Conservation (phyloP, 2,113 vertebrate species). For the Sapayoa aenigma region DNA sequence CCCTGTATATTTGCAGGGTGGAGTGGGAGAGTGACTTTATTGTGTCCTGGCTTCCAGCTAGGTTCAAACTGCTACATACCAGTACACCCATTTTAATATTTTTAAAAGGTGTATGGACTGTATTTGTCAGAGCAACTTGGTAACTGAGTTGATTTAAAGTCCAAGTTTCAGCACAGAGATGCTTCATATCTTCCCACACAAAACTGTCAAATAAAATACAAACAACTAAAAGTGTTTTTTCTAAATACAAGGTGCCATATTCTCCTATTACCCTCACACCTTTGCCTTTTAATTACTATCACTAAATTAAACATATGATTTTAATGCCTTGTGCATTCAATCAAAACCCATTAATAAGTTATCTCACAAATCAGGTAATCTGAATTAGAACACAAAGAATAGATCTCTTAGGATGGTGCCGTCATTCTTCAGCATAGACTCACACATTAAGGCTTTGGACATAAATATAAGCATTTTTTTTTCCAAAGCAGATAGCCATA, state of each 20-base stretch:
- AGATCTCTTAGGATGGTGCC: neutral
- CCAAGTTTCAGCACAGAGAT: neutral
- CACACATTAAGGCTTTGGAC: neutral
- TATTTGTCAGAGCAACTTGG: neutral
- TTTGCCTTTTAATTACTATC: neutral
- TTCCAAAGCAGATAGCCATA: neutral
- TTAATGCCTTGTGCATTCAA: neutral
- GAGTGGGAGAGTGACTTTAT: no score
- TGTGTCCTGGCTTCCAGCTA: no score
- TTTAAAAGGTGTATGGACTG: neutral
- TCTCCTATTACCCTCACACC: neutral
- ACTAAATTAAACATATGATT: neutral
- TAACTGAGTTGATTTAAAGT: neutral
- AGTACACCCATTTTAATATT: neutral
- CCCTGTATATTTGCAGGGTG: no score
- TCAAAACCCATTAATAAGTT: neutral
- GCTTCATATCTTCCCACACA: neutral
- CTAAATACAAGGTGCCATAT: neutral
- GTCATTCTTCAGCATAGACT: neutral
- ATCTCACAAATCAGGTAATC: neutral
- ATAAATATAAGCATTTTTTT: neutral
- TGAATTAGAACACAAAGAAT: neutral
- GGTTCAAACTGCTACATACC: no score
- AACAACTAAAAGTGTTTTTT: neutral
- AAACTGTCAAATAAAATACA: neutral